phyloP scores from a whole-genome alignment of 1,140 invertebrate species.

The Trichonephila inaurata region DNA sequence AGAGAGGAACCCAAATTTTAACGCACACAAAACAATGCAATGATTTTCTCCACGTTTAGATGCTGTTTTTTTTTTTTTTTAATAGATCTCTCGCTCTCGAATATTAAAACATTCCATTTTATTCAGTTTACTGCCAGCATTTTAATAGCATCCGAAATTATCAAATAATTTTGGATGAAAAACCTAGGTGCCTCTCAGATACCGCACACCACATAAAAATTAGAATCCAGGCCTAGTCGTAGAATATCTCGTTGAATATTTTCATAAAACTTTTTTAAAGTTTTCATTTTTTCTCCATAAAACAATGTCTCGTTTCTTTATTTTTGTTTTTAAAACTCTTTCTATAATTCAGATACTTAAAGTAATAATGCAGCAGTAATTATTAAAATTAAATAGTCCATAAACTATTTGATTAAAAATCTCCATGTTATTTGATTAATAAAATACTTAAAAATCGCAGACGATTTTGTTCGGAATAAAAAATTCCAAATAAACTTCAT shows the following conservation, averaged over 20 bases:
- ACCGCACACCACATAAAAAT: constrained; percentile 10
- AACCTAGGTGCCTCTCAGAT: constrained; percentile 35
- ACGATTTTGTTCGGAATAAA: too few relatives aligned
- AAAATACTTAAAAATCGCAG: too few relatives aligned
- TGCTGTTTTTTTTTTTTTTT: neutral
- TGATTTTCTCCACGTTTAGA: neutral
- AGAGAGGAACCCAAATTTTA: constrained; percentile 51
- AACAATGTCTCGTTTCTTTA: too few relatives aligned
- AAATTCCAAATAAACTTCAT: too few relatives aligned
- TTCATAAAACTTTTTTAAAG: too few relatives aligned
- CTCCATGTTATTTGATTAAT: too few relatives aligned
- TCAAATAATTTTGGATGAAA: neutral
- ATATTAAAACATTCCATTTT: neutral
- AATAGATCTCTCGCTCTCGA: neutral
- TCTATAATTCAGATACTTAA: too few relatives aligned
- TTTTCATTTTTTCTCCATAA: too few relatives aligned
- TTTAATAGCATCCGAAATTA: neutral
- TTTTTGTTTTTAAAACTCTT: too few relatives aligned
- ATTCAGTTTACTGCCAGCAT: neutral
- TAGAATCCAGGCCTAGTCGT: neutral
- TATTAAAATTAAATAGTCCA: too few relatives aligned
- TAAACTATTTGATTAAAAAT: too few relatives aligned
- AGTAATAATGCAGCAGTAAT: too few relatives aligned
- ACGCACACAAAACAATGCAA: constrained; percentile 29
- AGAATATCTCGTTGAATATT: neutral